phyloP scores from a whole-genome alignment of 2,797 vertebrate genomes.

The Gorsachius magnificus region DNA sequence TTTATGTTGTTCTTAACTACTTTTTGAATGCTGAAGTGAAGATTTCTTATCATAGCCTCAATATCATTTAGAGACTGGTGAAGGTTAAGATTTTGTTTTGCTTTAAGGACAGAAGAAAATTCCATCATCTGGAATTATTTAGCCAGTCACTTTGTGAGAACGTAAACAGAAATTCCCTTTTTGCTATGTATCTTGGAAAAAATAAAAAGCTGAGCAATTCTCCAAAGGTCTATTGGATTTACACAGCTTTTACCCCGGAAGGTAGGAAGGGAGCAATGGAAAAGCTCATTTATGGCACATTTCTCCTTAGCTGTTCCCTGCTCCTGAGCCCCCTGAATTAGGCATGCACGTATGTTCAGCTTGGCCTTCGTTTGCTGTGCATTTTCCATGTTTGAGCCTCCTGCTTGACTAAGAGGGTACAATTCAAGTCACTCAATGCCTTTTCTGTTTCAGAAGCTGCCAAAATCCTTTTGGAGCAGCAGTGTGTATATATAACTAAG shows the following conservation, averaged over 20 bases:
- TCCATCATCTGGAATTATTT: slow-evolving; percentile 70
- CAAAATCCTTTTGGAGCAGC: neutral
- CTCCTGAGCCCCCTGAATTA: neutral
- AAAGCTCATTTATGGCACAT: neutral
- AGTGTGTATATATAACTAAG: slow-evolving; percentile 44
- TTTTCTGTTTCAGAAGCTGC: slow-evolving; percentile 8
- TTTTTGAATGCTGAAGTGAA: neutral
- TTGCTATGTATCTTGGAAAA: slow-evolving; percentile 53
- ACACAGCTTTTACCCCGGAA: neutral
- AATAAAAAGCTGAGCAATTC: slow-evolving; percentile 38
- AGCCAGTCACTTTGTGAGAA: slow-evolving; percentile 51
- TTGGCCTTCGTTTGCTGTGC: neutral
- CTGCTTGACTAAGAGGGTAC: neutral
- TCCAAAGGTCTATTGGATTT: slow-evolving; percentile 36
- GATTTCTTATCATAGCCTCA: neutral
- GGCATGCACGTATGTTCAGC: neutral
- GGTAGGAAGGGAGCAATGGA: neutral
- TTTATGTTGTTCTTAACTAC: neutral
- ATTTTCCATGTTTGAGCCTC: neutral
- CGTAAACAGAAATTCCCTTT: slow-evolving; percentile 55
- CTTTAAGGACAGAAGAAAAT: slow-evolving; percentile 41
- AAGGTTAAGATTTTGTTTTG: slow-evolving; percentile 31
- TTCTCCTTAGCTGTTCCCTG: neutral
- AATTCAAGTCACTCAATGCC: neutral
- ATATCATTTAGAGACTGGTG: neutral